These are phyloP conservation scores for Rhinogobio ventralis DNA, from an alignment of 2,797 vertebrate genomes.

Conservation along the genomic window DNA sequence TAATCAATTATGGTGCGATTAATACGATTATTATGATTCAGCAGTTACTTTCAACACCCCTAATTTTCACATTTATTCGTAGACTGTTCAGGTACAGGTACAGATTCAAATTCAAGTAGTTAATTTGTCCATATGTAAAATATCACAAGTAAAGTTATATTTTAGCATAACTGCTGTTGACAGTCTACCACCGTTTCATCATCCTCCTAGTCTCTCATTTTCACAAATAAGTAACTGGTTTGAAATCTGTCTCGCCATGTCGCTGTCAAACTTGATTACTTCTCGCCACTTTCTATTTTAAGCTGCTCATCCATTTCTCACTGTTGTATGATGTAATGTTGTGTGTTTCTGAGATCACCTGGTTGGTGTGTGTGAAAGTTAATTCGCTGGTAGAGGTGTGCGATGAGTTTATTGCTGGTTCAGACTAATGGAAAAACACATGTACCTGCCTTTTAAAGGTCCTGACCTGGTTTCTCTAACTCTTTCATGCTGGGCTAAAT, in stretches of 20 bases:
- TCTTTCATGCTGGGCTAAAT: constrained; percentile 33
- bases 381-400: constrained; percentile 16
- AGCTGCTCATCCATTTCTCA: background rate
- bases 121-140: background rate
- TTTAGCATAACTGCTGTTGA: background rate
- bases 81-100: too few species aligned
- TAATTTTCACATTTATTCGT: background rate
- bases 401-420: constrained; percentile 7
- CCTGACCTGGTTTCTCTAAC: constrained; percentile 39
- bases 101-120: background rate
- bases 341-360: background rate
- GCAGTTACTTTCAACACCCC: too few species aligned
- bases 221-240: constrained; percentile 7
- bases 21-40: too few species aligned
- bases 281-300: constrained; percentile 39
- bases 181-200: background rate
- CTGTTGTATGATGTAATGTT: constrained; percentile 30
- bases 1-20: too few species aligned
- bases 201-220: constrained; percentile 33
- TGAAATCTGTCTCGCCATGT: background rate
- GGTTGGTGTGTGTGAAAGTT: background rate
- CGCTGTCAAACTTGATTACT: background rate
- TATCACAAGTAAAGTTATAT: background rate
- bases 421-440: constrained; percentile 7
- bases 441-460: constrained; percentile 16